A percentile compares a stretch with the other conserved stretches of the same genome.
phyloP scores from a whole-genome alignment of 2,888 invertebrate species.

The Apamea epomidion region DNA sequence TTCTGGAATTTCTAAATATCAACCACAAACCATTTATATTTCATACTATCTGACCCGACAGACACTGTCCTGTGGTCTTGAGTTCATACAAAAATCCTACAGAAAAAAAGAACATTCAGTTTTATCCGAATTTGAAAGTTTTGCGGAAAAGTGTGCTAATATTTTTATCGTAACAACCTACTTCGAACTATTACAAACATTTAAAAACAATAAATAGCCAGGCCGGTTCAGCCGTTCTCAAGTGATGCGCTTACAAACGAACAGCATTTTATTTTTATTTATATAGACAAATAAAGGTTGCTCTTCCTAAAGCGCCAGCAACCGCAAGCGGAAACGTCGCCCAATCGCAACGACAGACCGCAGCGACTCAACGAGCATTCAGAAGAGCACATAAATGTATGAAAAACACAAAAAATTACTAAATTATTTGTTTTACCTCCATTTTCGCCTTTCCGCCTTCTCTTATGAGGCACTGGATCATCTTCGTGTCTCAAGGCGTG shows the following conservation, averaged over 20 bases:
- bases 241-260: background rate
- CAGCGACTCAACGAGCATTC: background rate
- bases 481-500: conserved; percentile 95
- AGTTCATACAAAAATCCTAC: background rate
- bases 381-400: too few species aligned
- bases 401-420: background rate
- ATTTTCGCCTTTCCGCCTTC: conserved; percentile 85
- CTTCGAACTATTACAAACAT: background rate
- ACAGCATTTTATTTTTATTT: background rate
- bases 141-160: background rate
- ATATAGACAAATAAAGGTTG: background rate
- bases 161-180: background rate
- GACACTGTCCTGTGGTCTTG: background rate
- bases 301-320: background rate
- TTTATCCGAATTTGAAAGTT: background rate
- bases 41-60: background rate
- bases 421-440: conserved; percentile 67
- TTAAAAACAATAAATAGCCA: background rate
- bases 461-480: conserved; percentile 92
- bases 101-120: background rate
- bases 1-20: background rate
- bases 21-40: conserved; percentile 2
- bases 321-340: background rate
- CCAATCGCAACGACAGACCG: too few species aligned
- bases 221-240: background rate